Evolutionary conservation across 2,797 vertebrate species (phyloP), one percentile per base, ranked within the genome.

Genomic region (Melanotaenia nigrans): DNA sequence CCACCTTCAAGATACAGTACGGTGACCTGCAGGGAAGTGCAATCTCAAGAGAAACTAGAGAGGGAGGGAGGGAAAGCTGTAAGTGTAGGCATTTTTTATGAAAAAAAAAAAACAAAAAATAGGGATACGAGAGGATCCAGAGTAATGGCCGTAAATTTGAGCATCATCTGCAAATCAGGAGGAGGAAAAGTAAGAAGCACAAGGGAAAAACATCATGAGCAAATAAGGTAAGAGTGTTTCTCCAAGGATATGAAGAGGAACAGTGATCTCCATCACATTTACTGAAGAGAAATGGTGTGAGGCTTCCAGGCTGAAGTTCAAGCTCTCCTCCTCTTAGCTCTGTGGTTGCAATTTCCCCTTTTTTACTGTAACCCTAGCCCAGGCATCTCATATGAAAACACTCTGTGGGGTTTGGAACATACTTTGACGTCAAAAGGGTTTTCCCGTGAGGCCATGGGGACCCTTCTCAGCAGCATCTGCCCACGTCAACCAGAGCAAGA

Each of bases 401-500:
- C 75, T 77, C 57, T 68, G 83, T 88, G 84, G 82, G 83, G 84
- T 84, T 85, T 55, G 71, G 68, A 85, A 68, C 73, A 62, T 70
- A 33, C 81, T 79, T 84, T 93, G 93, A 94, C 90, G 93, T 94
- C 93, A 94, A 84, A 20, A 89, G 87, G 73, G 71, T 87, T 91
- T 89, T 88, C 90, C 90, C 91, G 18, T 30, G 90, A 82, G 92
- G 82, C 86, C 72, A 3, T 57, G 42, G 89, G 90, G 87, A 92
- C 86, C 83, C 83, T 90, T 77, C 81, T 86, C 82, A 53, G 60
- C 68, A 71, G 62, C 38, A 5, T 56, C 77, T 65, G 77, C 84
- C 75, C 86, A 89, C 81, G 77, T 91, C 87, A 90, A 74, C 30
- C 38, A 65, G 69, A 65, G 73, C 20, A 32, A 20, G 38, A 63